Evolutionary conservation across 2,113 vertebrate genomes (phyloP).

Genomic region (Arenaria interpres): DNA sequence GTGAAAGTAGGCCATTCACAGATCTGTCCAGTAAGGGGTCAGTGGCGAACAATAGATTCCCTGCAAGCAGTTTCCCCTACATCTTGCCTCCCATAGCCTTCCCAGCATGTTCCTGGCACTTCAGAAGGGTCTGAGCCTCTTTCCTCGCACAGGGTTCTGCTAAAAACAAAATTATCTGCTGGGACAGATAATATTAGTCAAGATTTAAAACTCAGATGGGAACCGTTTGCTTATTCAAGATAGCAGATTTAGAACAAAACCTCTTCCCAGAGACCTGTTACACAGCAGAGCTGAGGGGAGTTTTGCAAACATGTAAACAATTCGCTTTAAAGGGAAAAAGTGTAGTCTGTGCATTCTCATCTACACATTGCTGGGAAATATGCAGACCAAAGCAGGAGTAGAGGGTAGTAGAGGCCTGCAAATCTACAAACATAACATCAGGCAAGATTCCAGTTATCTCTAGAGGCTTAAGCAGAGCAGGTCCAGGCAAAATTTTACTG

Average conservation of each 20-base stretch:
- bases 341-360: conserved; percentile 25
- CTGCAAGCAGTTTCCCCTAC: conserved; percentile 56
- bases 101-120: conserved; percentile 55
- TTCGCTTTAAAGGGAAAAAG: conserved; percentile 27
- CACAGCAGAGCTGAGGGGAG: background rate
- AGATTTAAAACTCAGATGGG: conserved; percentile 26
- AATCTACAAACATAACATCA: background rate
- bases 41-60: conserved; percentile 49
- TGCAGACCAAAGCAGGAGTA: background rate
- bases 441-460: conserved; percentile 41
- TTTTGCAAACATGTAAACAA: conserved; percentile 46
- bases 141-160: background rate
- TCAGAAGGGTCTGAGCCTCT: background rate
- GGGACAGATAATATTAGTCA: conserved; percentile 1
- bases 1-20: conserved; percentile 60
- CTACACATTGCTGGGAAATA: background rate
- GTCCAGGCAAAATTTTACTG: conserved; percentile 23
- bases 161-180: conserved; percentile 31
- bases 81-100: conserved; percentile 58
- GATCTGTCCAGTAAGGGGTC: conserved; percentile 46
- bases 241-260: background rate
- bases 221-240: conserved; percentile 19
- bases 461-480: conserved; percentile 14
- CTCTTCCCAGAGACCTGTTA: background rate
- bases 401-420: background rate